Evolutionary conservation across 2,797 vertebrate genomes (phyloP).

Genomic region (Acridotheres tristis): DNA sequence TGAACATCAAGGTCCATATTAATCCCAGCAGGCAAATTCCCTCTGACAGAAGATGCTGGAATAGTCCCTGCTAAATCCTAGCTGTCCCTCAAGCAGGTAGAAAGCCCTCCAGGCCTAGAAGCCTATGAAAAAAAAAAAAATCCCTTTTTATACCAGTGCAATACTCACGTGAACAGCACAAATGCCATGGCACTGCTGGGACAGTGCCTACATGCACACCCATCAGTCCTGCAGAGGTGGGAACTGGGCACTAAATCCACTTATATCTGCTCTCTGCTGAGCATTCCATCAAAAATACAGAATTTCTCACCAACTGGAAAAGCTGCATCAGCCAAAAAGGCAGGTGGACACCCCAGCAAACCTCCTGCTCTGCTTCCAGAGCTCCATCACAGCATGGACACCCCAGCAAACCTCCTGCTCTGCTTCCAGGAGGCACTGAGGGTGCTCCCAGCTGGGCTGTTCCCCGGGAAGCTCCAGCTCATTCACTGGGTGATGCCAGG

Average conservation of each 20-base stretch:
- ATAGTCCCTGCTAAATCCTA: neutral
- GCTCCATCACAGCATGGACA: too few relatives aligned
- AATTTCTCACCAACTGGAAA: neutral
- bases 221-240: accelerated
- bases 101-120: neutral
- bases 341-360: neutral
- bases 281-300: accelerated
- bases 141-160: neutral
- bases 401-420: neutral
- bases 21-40: neutral
- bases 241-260: neutral
- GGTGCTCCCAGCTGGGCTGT: neutral
- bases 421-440: accelerated
- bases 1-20: neutral
- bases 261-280: neutral
- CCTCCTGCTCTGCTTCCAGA: neutral
- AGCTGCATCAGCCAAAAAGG: neutral
- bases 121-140: neutral
- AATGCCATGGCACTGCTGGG: accelerated
- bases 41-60: neutral
- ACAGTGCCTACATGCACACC: neutral
- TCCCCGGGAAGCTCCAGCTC: neutral
- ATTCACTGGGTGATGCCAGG: neutral
- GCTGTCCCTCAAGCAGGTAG: neutral
- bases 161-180: neutral